These are phyloP conservation scores for Lepidurus apus DNA, from an alignment of 1,140 invertebrate genomes.

Conservation along the genomic window DNA sequence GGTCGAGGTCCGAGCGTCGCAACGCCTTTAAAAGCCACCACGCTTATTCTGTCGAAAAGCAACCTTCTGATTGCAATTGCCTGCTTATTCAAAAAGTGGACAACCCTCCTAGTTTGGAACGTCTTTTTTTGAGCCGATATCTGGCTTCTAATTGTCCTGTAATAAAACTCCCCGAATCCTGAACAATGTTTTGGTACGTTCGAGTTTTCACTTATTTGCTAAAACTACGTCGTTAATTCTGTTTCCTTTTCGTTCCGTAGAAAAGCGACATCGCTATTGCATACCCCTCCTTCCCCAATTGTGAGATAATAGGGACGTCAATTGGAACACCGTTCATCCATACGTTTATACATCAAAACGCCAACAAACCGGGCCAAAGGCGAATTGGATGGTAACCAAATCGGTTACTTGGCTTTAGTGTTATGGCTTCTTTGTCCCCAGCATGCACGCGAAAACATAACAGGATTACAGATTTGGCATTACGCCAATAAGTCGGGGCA, in stretches of 20 bases:
- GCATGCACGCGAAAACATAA: not conserved
- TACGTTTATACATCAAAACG: not conserved
- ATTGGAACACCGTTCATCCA: not conserved
- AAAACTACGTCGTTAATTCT: not conserved
- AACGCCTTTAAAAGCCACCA: not conserved
- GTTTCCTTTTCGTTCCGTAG: not conserved
- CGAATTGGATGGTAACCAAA: not conserved
- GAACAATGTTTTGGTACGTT: not conserved
- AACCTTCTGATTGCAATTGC: not conserved
- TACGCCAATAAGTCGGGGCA: not conserved
- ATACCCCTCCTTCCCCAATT: not conserved
- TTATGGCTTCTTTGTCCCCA: slow-evolving; percentile 18
- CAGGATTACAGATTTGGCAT: not conserved
- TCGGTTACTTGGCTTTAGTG: slow-evolving; percentile 8
- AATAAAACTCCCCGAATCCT: not conserved
- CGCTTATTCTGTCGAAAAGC: not conserved
- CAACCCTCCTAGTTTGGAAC: not conserved
- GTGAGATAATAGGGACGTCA: not conserved
- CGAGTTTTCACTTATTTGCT: not conserved
- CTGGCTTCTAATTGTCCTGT: not conserved
- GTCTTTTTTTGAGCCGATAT: slow-evolving; percentile 2
- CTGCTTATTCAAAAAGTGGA: slow-evolving; percentile 9
- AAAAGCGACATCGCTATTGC: not conserved
- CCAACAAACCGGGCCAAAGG: not conserved
- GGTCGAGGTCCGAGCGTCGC: not conserved